Conservation (phyloP, 1,140 invertebrate genomes). For the Bombus huntii region DNA sequence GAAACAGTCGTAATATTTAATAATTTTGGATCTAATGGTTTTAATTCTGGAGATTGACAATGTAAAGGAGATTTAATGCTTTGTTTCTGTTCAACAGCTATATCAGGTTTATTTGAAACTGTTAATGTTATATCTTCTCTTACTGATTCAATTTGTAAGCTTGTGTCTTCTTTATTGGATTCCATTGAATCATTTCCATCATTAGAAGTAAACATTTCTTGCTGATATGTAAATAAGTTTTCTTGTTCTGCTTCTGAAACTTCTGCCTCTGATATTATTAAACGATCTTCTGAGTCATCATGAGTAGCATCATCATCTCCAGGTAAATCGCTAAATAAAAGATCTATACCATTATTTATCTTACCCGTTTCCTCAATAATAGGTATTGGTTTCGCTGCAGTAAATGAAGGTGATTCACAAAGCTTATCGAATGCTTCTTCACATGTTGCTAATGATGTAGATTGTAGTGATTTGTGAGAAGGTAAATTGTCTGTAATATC, state of each 20-base stretch:
- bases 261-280: slow-evolving; percentile 84
- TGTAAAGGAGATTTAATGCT: slow-evolving; percentile 27
- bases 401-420: slow-evolving; percentile 76
- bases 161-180: slow-evolving; percentile 61
- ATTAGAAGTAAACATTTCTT: slow-evolving; percentile 82
- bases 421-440: slow-evolving; percentile 84
- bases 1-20: slow-evolving; percentile 70
- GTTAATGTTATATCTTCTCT: slow-evolving; percentile 41
- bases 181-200: slow-evolving; percentile 58
- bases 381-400: slow-evolving; percentile 54
- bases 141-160: slow-evolving; percentile 4
- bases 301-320: slow-evolving; percentile 59
- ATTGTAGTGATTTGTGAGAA: slow-evolving; percentile 18
- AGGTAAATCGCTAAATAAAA: slow-evolving; percentile 76
- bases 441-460: slow-evolving; percentile 45
- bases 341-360: slow-evolving; percentile 61
- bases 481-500: slow-evolving; percentile 51
- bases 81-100: slow-evolving; percentile 48
- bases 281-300: slow-evolving; percentile 82
- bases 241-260: slow-evolving; percentile 84
- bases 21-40: slow-evolving; percentile 66
- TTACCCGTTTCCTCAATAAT: slow-evolving; percentile 56
- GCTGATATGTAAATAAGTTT: slow-evolving; percentile 83
- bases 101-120: slow-evolving; percentile 33
- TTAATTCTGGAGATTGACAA: slow-evolving; percentile 59